Evolutionary conservation across 2,888 invertebrate species (phyloP).

Genomic region (Notocelia uddmanniana): DNA sequence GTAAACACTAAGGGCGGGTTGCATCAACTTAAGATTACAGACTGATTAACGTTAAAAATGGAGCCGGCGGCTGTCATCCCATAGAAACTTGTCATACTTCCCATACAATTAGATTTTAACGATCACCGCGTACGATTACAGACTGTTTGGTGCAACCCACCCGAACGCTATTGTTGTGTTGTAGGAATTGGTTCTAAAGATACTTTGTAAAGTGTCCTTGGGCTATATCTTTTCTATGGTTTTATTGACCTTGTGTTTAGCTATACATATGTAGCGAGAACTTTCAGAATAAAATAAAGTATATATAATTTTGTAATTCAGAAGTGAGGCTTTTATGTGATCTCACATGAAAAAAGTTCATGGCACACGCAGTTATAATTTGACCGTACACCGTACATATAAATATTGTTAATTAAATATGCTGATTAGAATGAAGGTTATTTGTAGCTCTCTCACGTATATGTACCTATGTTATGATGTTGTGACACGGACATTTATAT

Average conservation of each 20-base stretch:
- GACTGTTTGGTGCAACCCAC: no score
- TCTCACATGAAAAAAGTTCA: not conserved
- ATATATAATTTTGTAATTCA: not conserved
- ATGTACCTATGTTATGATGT: not conserved
- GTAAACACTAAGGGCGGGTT: not conserved
- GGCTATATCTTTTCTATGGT: constrained; percentile 1
- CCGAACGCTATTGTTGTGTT: constrained; percentile 3
- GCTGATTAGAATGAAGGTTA: not conserved
- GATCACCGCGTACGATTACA: no score
- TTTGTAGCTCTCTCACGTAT: not conserved
- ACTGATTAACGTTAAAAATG: no score
- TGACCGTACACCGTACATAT: not conserved
- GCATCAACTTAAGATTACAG: no score
- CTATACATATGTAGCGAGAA: not conserved
- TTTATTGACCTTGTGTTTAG: not conserved
- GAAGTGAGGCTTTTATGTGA: no score
- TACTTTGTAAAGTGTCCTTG: constrained; percentile 1
- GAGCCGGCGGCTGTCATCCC: no score
- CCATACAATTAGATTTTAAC: no score
- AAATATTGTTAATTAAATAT: not conserved
- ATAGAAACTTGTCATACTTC: no score
- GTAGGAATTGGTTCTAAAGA: constrained; percentile 20
- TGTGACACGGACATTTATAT: not conserved
- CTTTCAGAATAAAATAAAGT: not conserved
- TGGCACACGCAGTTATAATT: not conserved